Percentiles rank a stretch among this genome's conserved stretches.
These are phyloP conservation scores for Tetrax tetrax DNA, from an alignment of 2,113 vertebrate genomes.

Conservation along the genomic window DNA sequence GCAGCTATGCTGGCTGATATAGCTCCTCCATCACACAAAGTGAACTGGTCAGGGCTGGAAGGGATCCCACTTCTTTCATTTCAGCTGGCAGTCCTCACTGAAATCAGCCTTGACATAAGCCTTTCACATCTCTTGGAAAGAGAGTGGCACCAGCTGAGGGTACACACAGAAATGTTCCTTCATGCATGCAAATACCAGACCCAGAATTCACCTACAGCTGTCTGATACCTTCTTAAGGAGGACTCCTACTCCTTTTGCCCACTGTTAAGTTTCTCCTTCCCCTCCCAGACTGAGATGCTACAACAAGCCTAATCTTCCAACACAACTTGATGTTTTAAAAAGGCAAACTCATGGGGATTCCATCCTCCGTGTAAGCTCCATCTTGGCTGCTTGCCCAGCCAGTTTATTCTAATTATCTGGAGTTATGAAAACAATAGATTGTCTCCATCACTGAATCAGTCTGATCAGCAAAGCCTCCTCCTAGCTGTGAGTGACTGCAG, in stretches of 20 bases:
- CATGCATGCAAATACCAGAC: background rate
- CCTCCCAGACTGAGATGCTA: background rate
- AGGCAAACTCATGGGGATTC: background rate
- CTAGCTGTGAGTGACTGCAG: background rate
- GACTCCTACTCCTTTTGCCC: background rate
- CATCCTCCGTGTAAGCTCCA: background rate
- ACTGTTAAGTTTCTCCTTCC: background rate
- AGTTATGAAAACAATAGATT: background rate
- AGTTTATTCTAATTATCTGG: background rate
- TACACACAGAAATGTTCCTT: background rate
- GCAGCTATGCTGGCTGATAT: background rate
- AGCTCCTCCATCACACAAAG: background rate
- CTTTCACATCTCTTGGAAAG: background rate
- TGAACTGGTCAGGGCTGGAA: background rate
- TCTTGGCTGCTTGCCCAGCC: background rate
- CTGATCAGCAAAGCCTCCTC: background rate
- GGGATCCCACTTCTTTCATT: background rate
- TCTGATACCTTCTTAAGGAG: background rate
- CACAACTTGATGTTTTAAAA: background rate
- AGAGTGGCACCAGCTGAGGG: background rate
- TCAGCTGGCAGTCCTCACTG: background rate
- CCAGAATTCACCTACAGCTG: background rate
- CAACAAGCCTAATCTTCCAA: background rate
- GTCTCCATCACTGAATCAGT: background rate
- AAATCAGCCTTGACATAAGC: background rate